These are phyloP conservation scores for Pygmarrhopalites habei DNA, from an alignment of 1,140 invertebrate genomes.

Conservation along the genomic window DNA sequence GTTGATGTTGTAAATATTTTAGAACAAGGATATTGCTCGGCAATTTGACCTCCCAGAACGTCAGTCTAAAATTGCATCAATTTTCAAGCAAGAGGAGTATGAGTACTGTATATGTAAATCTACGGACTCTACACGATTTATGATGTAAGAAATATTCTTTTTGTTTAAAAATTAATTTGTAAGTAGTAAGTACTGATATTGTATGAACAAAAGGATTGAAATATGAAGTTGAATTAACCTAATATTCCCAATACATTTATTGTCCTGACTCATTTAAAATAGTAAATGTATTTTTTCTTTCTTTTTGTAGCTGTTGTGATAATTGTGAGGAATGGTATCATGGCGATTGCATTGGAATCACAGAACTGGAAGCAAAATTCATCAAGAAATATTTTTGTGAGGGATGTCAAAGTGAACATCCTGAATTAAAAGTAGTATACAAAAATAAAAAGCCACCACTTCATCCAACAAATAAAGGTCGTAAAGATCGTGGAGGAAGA, in stretches of 20 bases:
- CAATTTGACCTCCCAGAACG: conserved; percentile 82
- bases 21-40: conserved; percentile 84
- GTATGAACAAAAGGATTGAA: no score
- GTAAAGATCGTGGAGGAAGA: background rate
- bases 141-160: conserved; percentile 71
- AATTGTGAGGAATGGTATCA: conserved; percentile 98
- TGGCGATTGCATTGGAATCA: conserved; percentile 93
- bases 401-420: conserved; percentile 72
- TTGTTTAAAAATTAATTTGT: background rate
- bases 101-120: conserved; percentile 91
- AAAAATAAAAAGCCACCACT: conserved; percentile 44
- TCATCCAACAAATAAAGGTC: conserved; percentile 4
- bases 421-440: conserved; percentile 69
- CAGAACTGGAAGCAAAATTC: conserved; percentile 81
- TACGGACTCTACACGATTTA: conserved; percentile 85
- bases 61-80: conserved; percentile 81
- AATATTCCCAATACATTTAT: no score
- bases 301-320: conserved; percentile 92
- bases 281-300: no score
- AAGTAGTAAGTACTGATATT: no score
- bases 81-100: conserved; percentile 63
- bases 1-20: no score
- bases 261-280: no score
- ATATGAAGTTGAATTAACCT: no score
- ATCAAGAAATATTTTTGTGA: conserved; percentile 91